phyloP scores from a whole-genome alignment of 1,140 invertebrate species.

The Vollenhovia emeryi region DNA sequence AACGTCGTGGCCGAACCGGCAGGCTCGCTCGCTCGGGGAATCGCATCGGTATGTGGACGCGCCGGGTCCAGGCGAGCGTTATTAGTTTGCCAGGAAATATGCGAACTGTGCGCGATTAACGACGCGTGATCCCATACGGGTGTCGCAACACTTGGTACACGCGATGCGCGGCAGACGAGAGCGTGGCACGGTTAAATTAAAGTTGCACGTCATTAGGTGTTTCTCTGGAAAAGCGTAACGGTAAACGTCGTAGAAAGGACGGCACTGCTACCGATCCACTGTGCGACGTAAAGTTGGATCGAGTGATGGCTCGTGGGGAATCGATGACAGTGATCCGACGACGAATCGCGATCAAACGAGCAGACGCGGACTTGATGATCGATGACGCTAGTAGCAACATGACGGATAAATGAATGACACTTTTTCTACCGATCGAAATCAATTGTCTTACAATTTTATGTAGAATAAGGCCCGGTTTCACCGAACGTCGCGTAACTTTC shows the following conservation, averaged over 20 bases:
- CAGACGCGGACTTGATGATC: neutral
- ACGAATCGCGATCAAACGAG: neutral
- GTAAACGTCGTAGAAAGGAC: neutral
- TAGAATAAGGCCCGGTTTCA: too few species aligned
- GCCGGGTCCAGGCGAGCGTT: constrained; percentile 15
- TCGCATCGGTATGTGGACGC: constrained; percentile 42
- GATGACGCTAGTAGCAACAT: neutral
- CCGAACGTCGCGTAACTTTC: too few species aligned
- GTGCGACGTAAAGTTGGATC: neutral
- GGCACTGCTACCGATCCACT: too few species aligned
- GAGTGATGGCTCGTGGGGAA: neutral
- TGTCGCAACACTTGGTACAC: constrained; percentile 10
- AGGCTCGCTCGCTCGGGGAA: neutral
- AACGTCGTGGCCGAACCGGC: neutral
- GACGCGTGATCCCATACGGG: neutral
- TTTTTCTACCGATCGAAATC: neutral
- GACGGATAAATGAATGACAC: neutral
- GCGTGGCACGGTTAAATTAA: neutral
- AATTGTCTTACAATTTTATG: neutral
- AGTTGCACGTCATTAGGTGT: neutral
- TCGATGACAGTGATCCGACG: neutral
- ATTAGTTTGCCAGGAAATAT: constrained; percentile 27
- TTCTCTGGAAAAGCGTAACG: neutral
- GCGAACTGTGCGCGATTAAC: constrained; percentile 13
- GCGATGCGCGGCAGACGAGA: neutral